These are phyloP conservation scores for Helobdella robusta DNA, from an alignment of 2,888 invertebrate species.

Conservation along the genomic window DNA sequence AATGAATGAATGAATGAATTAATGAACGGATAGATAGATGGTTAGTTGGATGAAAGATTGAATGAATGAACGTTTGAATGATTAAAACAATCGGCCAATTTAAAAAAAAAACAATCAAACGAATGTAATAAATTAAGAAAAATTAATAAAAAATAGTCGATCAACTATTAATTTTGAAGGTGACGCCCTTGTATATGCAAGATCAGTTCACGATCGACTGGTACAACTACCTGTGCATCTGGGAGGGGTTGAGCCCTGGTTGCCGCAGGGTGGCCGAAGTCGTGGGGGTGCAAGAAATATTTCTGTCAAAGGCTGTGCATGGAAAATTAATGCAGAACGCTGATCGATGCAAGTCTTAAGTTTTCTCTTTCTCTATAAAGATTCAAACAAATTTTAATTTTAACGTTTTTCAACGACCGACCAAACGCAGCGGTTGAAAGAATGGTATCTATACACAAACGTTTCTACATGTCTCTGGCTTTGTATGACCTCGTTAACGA, in stretches of 20 bases:
- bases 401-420: no score
- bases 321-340: background rate
- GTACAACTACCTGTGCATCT: slow-evolving; percentile 61
- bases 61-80: background rate
- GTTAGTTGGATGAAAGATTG: background rate
- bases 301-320: slow-evolving; percentile 57
- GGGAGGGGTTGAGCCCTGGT: slow-evolving; percentile 68
- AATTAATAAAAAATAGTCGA: background rate
- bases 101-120: no score
- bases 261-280: slow-evolving; percentile 78
- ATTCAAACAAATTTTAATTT: no score
- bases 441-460: slow-evolving; percentile 23
- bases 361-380: no score
- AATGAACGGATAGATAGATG: background rate
- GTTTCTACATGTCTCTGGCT: slow-evolving; percentile 65
- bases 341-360: slow-evolving; percentile 17
- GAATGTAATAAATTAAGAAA: background rate
- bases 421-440: slow-evolving; percentile 16
- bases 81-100: background rate
- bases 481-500: slow-evolving; percentile 87
- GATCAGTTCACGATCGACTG: slow-evolving; percentile 68
- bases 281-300: slow-evolving; percentile 75
- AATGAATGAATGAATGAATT: background rate
- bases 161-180: slow-evolving; percentile 56
- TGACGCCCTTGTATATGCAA: slow-evolving; percentile 79